Evolutionary conservation across 2,797 vertebrate species (phyloP).

Genomic region (Prionace glauca): DNA sequence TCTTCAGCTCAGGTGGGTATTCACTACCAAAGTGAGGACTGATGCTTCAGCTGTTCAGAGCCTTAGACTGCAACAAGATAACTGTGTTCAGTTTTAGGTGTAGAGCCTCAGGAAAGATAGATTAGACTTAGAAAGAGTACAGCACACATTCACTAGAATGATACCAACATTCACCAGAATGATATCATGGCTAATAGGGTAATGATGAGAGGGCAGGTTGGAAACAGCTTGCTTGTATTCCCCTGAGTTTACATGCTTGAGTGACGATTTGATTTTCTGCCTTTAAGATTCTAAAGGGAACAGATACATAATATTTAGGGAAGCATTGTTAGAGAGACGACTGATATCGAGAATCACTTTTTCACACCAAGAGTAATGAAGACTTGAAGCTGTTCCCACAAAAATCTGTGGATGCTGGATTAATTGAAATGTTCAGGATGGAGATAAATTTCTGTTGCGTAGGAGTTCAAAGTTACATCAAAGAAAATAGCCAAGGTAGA

Average conservation of each 20-base stretch:
- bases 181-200: background rate
- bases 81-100: background rate
- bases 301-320: background rate
- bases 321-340: background rate
- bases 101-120: background rate
- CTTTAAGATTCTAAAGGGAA: background rate
- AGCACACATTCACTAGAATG: background rate
- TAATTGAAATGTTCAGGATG: background rate
- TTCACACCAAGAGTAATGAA: background rate
- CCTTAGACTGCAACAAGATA: background rate
- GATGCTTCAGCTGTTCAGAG: background rate
- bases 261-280: background rate
- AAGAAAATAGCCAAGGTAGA: background rate
- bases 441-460: background rate
- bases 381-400: background rate
- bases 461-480: background rate
- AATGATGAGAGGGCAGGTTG: background rate
- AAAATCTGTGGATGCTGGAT: background rate
- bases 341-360: background rate
- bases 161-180: background rate
- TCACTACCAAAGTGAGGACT: background rate
- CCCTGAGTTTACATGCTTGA: background rate
- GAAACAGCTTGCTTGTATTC: background rate
- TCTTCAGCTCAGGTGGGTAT: background rate
- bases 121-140: background rate